phyloP scores from a whole-genome alignment of 2,113 vertebrate species.

The Grus americana region DNA sequence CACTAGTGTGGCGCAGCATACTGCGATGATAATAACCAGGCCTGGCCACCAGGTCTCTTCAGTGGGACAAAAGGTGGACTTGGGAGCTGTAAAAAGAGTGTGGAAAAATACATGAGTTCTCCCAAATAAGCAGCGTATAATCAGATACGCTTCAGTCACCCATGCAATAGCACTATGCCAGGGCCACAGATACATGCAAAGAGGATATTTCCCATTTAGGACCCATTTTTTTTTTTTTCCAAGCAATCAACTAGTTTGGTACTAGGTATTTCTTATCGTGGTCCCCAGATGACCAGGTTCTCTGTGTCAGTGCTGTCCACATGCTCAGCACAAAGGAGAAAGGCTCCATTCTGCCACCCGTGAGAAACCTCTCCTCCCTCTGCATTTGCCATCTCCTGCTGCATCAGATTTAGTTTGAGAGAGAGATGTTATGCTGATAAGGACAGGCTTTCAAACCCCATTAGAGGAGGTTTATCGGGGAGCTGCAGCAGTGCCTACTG shows the following conservation, averaged over 20 bases:
- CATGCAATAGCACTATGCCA: background rate
- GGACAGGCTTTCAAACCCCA: background rate
- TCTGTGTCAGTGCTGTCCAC: background rate
- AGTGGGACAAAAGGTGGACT: slow-evolving; percentile 79
- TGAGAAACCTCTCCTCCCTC: slow-evolving; percentile 7
- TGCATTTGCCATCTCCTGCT: slow-evolving; percentile 30
- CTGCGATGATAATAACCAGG: slow-evolving; percentile 84
- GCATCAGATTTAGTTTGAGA: slow-evolving; percentile 38
- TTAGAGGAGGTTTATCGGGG: background rate
- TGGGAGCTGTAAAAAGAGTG: slow-evolving; percentile 74
- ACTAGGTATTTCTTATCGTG: background rate
- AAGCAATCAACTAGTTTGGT: background rate
- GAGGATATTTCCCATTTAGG: background rate
- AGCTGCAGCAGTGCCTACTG: background rate
- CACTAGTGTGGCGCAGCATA: slow-evolving; percentile 85
- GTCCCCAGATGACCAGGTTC: background rate
- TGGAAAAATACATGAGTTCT: slow-evolving; percentile 41
- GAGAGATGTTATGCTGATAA: background rate
- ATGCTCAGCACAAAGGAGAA: background rate
- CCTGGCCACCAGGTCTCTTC: slow-evolving; percentile 92
- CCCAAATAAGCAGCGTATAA: background rate
- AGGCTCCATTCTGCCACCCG: background rate
- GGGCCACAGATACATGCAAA: background rate
- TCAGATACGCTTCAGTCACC: background rate
- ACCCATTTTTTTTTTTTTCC: background rate